Evolutionary conservation across 2,888 invertebrate genomes (phyloP), one percentile per base, ranked within the genome.

Genomic region (Chloroclysta siterata): DNA sequence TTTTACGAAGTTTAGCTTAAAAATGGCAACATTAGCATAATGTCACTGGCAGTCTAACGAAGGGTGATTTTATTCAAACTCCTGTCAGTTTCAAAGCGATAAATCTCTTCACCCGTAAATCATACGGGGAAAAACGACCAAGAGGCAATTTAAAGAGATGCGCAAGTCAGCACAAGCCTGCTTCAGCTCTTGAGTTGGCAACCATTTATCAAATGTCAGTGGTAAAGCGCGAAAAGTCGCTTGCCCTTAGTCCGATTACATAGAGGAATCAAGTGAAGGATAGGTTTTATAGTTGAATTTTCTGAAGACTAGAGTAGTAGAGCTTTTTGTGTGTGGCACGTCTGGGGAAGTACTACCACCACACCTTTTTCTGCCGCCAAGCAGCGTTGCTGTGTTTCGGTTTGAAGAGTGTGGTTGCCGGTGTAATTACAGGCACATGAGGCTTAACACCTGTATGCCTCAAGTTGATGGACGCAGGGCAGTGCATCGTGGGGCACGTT

Each of bases 201-300:
- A 66, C 71, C 79, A 80, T 83, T 83, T 77, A 78, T 82, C 80
- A 82, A 77, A 76, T 58, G 81, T 77, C 65, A 68, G 50, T 44
- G 17, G 29, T 22, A 10, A 42, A 14, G 39, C 36, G 66, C 69
- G 76, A 76, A 78, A 78, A 77, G 67, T 71, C 53, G 60, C 58
- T 54, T 33, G 68, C 63, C 67, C 64, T 58, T 33, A 48, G 15
- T 8, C 17, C 53, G 42, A 5, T n/a, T 3, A 17, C n/a, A 44
- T 1, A 44, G 14, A 55, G 14, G 46, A 36, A 53, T 53, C 10
- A n/a, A n/a, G 13, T 5, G 17, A 13, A 51, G n/a, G n/a, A n/a
- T n/a, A n/a, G n/a, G n/a, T n/a, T n/a, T n/a, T n/a, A n/a, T n/a
- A n/a, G n/a, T n/a, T n/a, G n/a, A n/a, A n/a, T n/a, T n/a, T n/a